Evolutionary conservation across 2,113 vertebrate genomes (phyloP).

Genomic region (Colaptes auratus): DNA sequence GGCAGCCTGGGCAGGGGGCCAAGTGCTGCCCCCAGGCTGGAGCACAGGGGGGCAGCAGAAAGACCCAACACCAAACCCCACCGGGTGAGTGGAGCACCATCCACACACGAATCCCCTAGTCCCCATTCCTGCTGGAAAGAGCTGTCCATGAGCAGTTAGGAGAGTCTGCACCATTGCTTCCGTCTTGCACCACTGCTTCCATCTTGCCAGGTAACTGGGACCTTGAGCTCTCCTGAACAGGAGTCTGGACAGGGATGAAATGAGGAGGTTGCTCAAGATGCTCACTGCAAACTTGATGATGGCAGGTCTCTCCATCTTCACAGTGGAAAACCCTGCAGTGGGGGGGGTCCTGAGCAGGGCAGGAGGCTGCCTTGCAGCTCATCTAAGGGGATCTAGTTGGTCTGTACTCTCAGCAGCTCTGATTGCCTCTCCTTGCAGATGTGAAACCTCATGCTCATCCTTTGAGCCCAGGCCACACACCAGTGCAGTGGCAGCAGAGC

Average conservation of each 20-base stretch:
- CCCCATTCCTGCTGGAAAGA: neutral
- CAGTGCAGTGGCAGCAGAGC: neutral
- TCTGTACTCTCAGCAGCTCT: neutral
- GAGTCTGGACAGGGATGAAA: neutral
- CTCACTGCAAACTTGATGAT: neutral
- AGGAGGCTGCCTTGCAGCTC: neutral
- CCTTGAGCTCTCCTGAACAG: neutral
- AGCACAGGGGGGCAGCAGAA: neutral
- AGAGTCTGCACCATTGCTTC: neutral
- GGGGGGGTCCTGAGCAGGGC: neutral
- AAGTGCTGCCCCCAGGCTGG: neutral
- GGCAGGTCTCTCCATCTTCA: neutral
- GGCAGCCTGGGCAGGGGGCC: neutral
- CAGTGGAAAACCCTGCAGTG: rapidly evolving
- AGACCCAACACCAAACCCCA: neutral
- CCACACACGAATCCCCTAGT: neutral
- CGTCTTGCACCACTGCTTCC: neutral
- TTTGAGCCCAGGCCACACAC: neutral
- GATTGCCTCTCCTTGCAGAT: neutral
- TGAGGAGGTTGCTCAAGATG: neutral
- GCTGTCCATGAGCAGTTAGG: neutral
- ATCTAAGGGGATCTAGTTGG: neutral
- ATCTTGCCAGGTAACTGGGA: neutral
- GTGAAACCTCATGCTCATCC: conserved; percentile 14
- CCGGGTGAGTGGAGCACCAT: rapidly evolving